phyloP scores from a whole-genome alignment of 2,797 vertebrate species.

The Acipenser ruthenus region DNA sequence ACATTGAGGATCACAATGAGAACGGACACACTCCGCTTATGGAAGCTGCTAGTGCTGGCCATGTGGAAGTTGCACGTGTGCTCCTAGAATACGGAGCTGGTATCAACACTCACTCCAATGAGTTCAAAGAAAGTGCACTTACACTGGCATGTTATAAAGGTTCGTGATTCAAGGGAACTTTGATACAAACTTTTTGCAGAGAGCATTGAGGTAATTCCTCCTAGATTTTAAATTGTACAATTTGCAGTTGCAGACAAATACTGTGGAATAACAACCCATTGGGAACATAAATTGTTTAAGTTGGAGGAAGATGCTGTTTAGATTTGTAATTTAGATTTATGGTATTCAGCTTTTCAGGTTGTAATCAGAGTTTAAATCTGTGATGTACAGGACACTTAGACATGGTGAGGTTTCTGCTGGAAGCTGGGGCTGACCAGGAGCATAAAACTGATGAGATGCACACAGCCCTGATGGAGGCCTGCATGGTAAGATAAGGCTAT shows the following conservation, averaged over 20 bases:
- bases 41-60: conserved; percentile 97
- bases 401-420: conserved; percentile 97
- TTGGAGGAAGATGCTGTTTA: no score
- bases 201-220: not conserved
- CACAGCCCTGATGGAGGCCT: conserved; percentile 97
- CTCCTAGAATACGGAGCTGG: conserved; percentile 95
- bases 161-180: conserved; percentile 32
- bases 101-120: conserved; percentile 98
- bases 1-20: conserved; percentile 98
- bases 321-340: no score
- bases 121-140: conserved; percentile 98
- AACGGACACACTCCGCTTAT: conserved; percentile 97
- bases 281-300: no score
- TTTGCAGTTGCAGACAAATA: not conserved
- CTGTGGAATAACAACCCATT: no score
- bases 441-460: conserved; percentile 99
- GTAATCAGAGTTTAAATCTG: no score
- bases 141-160: conserved; percentile 98
- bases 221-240: not conserved
- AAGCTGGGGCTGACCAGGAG: conserved; percentile 97
- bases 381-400: conserved; percentile 83
- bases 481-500: conserved; percentile 74
- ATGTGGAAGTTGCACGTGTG: conserved; percentile 92
- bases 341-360: no score
- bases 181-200: not conserved